phyloP scores from a whole-genome alignment of 2,888 invertebrate genomes.

The Leucoma salicis region DNA sequence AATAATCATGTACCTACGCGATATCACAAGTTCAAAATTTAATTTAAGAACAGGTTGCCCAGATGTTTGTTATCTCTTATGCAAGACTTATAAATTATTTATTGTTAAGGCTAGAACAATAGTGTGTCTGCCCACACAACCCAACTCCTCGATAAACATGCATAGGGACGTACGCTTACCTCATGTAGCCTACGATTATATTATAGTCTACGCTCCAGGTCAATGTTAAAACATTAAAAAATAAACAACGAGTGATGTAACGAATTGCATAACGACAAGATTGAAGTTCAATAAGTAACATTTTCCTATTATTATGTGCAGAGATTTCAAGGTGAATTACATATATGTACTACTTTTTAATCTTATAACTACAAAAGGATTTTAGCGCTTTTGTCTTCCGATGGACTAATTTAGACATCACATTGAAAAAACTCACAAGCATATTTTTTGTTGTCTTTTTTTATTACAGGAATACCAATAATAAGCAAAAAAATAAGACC shows the following conservation, averaged over 20 bases:
- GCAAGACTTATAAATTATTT: neutral
- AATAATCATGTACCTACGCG: too few relatives aligned
- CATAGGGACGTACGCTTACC: slow-evolving; percentile 17
- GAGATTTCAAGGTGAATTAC: slow-evolving; percentile 5
- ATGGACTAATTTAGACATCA: too few relatives aligned
- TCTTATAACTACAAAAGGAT: too few relatives aligned
- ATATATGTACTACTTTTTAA: neutral
- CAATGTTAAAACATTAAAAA: slow-evolving; percentile 33
- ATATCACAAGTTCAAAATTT: too few relatives aligned
- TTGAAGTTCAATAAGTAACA: slow-evolving; percentile 9
- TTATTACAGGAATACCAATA: too few relatives aligned
- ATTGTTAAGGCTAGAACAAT: slow-evolving; percentile 26
- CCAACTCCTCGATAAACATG: slow-evolving; percentile 9
- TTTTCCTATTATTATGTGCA: slow-evolving; percentile 1
- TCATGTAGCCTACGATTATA: slow-evolving; percentile 6
- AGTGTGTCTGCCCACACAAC: slow-evolving; percentile 25
- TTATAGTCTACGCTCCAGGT: slow-evolving; percentile 19
- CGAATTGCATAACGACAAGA: slow-evolving; percentile 25
- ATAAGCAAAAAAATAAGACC: too few relatives aligned
- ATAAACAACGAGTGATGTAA: slow-evolving; percentile 28
- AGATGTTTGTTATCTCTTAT: too few relatives aligned
- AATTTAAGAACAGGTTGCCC: too few relatives aligned
- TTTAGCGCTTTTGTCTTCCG: too few relatives aligned
- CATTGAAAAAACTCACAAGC: too few relatives aligned
- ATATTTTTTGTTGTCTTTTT: too few relatives aligned